Percentiles rank a stretch among this genome's conserved stretches.
Evolutionary conservation across 2,888 invertebrate genomes (phyloP).

Genomic region (Ophion costatus): DNA sequence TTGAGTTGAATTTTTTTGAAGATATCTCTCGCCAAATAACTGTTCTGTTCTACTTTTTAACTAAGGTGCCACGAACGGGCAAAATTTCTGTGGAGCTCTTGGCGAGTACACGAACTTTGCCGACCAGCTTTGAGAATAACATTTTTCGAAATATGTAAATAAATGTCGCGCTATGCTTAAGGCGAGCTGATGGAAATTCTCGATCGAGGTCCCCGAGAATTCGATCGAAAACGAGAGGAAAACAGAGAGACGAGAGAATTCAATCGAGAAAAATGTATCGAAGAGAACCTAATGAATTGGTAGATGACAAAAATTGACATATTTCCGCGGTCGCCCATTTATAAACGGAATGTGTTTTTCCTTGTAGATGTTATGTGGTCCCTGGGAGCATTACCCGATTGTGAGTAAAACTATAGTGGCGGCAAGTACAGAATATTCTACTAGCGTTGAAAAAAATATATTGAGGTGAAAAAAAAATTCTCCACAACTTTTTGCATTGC

Average conservation of each 20-base stretch:
- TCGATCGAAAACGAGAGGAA: slow-evolving; percentile 36
- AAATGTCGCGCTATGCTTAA: not conserved
- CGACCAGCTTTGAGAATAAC: slow-evolving; percentile 11
- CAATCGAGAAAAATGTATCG: slow-evolving; percentile 67
- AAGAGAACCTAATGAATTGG: slow-evolving; percentile 65
- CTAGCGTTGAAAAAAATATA: not conserved
- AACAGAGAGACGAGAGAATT: slow-evolving; percentile 39
- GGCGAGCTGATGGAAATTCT: slow-evolving; percentile 76
- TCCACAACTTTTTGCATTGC: not conserved
- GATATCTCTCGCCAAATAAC: slow-evolving; percentile 58
- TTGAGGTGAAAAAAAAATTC: not conserved
- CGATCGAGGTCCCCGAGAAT: slow-evolving; percentile 63
- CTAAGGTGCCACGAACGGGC: slow-evolving; percentile 47
- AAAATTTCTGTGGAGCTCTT: slow-evolving; percentile 38
- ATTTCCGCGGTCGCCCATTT: slow-evolving; percentile 54
- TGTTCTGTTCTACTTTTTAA: slow-evolving; percentile 9
- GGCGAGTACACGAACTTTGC: slow-evolving; percentile 16
- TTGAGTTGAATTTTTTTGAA: slow-evolving; percentile 35
- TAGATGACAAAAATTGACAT: slow-evolving; percentile 31
- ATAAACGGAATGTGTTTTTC: slow-evolving; percentile 84
- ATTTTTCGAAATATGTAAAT: not conserved
- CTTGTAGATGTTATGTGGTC: slow-evolving; percentile 99
- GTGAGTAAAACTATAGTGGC: slow-evolving; percentile 87
- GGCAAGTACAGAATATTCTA: not conserved
- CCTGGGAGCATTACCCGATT: slow-evolving; percentile 98